A percentile compares a stretch with the other conserved stretches of the same genome.
These are phyloP conservation scores for Spialia ferax DNA, from an alignment of 2,888 invertebrate genomes.

Conservation along the genomic window DNA sequence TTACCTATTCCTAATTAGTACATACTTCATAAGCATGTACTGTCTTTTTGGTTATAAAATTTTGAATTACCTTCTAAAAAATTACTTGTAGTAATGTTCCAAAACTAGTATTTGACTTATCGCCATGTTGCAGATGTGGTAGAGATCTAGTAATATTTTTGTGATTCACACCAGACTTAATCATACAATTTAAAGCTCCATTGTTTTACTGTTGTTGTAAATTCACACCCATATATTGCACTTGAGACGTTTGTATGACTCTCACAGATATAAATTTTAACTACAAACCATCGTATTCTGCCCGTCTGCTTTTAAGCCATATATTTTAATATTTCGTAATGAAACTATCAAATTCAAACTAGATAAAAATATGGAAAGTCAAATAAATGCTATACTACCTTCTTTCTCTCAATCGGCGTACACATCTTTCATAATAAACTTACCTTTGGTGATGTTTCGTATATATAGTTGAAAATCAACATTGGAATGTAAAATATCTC, in stretches of 20 bases:
- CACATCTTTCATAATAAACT: conserved; percentile 74
- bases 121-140: conserved; percentile 19
- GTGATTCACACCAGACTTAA: conserved; percentile 47
- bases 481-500: conserved; percentile 81
- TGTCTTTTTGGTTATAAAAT: conserved; percentile 65
- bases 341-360: conserved; percentile 36
- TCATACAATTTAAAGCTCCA: conserved; percentile 42
- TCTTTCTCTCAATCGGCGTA: conserved; percentile 75
- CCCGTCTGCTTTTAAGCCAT: conserved; percentile 12
- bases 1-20: conserved; percentile 48
- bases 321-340: conserved; percentile 19
- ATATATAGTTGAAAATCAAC: conserved; percentile 77
- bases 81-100: conserved; percentile 36
- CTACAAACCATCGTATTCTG: conserved; percentile 24
- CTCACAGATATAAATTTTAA: conserved; percentile 21
- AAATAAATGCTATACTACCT: conserved; percentile 88
- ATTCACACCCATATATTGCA: conserved; percentile 39
- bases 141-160: conserved; percentile 14
- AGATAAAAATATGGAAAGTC: conserved; percentile 66
- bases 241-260: conserved; percentile 29
- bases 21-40: conserved; percentile 75
- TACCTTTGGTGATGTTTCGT: conserved; percentile 81
- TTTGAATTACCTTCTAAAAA: conserved; percentile 32
- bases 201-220: conserved; percentile 36
- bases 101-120: conserved; percentile 12